Base-by-base conservation (phyloP, 2,888 invertebrate genomes). In the Ryuthela nishihirai region DNA sequence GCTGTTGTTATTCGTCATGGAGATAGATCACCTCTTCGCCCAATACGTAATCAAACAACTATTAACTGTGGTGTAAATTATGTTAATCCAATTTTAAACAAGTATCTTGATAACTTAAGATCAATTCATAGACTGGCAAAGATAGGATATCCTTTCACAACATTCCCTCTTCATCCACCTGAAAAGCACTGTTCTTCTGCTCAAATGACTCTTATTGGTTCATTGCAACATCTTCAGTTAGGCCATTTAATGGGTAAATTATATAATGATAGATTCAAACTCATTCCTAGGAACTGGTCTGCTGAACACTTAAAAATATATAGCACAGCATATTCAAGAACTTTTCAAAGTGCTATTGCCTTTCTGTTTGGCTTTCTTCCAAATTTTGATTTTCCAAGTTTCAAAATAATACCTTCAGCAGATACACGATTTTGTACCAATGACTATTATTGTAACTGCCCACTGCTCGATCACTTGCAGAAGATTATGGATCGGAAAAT, bases 281-380 rank as follows among this genome's bases (percentile, higher is more conserved):
- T 75, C 25, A 60, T 76, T 43, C 60, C 67, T 59, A 54, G 67
- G 20, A 65, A 66, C 32, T 74, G 66, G 70, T 70, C 49, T 76
- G 76, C 67, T 67, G 77, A 62, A 74, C 69, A 73, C 24, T 64
- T 75, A 4, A 62, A 85, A 12, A 80, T 86, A 4, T 85, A 84
- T 72, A 88, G 89, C 67, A 93, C 94, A 0, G 81, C 87, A 36
- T 92, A 90, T 72, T 76, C 91, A 1, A 81, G 97, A 68, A 95
- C 95, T 17, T 90, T 88, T 70, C 94, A 94, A 75, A 93, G 93
- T 67, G 85, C 88, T 0, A 78, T 90, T 66, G 89, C 89, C 0
- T 79, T 90, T 66, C 73, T 88, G 3, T 87, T 83, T 70, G 82
- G 84, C 0, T 80, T 90, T 62, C 75, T 89, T 32, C 83, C 84